phyloP scores from a whole-genome alignment of 2,797 vertebrate genomes.

The Adrianichthys oophorus region DNA sequence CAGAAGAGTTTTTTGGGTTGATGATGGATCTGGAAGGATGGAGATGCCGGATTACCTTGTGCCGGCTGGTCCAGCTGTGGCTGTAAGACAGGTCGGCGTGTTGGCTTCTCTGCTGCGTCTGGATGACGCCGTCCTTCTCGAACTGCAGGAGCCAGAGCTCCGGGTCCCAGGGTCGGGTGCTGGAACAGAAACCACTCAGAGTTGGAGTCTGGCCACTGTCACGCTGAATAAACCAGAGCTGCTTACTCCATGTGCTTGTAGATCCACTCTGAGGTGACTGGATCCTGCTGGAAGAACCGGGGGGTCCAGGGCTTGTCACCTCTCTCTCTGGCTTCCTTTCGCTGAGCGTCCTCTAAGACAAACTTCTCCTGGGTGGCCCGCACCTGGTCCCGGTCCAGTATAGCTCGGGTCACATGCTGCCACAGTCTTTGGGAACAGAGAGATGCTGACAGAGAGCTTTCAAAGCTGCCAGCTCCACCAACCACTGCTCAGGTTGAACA shows the following conservation, averaged over 20 bases:
- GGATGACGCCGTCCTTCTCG: slow-evolving; percentile 90
- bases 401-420: slow-evolving; percentile 91
- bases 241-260: slow-evolving; percentile 90
- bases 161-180: slow-evolving; percentile 87
- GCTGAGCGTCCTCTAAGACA: slow-evolving; percentile 90
- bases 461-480: no score
- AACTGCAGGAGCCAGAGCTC: slow-evolving; percentile 85
- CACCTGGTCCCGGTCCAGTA: slow-evolving; percentile 87
- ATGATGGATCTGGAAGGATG: no score
- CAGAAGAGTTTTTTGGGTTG: no score
- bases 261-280: slow-evolving; percentile 82
- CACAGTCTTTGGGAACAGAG: slow-evolving; percentile 81
- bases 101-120: slow-evolving; percentile 81
- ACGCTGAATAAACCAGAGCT: neutral
- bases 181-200: slow-evolving; percentile 42
- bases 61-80: slow-evolving; percentile 77
- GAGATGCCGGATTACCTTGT: slow-evolving; percentile 76
- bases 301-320: slow-evolving; percentile 85
- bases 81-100: slow-evolving; percentile 75
- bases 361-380: slow-evolving; percentile 92
- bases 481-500: neutral
- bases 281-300: slow-evolving; percentile 83
- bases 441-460: no score
- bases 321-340: slow-evolving; percentile 78
- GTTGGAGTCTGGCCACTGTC: neutral